Conservation (phyloP, 2,797 vertebrate species). For the Dipus sagitta region DNA sequence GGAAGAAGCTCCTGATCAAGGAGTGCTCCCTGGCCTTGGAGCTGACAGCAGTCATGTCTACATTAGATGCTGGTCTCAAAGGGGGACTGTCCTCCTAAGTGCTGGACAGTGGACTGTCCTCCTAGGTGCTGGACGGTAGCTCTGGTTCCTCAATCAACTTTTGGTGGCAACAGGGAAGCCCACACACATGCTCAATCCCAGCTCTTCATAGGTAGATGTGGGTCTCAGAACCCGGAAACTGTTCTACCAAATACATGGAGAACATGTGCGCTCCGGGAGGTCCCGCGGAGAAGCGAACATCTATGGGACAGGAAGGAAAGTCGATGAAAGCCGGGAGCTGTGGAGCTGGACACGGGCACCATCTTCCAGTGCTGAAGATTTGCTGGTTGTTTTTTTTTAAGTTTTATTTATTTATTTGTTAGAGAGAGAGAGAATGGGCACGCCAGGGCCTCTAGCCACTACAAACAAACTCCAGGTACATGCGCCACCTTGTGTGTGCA, state of each 20-base stretch:
- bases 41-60: not conserved
- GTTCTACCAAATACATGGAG: too few species aligned
- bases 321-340: not conserved
- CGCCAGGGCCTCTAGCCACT: too few species aligned
- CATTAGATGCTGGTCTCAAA: not conserved
- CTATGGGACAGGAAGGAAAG: not conserved
- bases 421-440: too few species aligned
- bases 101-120: not conserved
- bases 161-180: not conserved
- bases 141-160: not conserved
- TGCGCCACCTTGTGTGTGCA: too few species aligned
- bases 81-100: not conserved
- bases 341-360: not conserved
- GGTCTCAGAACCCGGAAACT: not conserved
- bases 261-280: too few species aligned
- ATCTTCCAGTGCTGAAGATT: not conserved
- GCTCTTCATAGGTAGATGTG: not conserved
- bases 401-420: too few species aligned
- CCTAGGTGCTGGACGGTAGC: not conserved
- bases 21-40: not conserved
- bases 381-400: too few species aligned
- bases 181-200: not conserved
- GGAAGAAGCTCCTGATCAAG: fast-evolving
- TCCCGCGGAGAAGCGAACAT: fast-evolving
- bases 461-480: too few species aligned